Evolutionary conservation across 2,888 invertebrate genomes (phyloP).

Genomic region (Dendrolimus pini): DNA sequence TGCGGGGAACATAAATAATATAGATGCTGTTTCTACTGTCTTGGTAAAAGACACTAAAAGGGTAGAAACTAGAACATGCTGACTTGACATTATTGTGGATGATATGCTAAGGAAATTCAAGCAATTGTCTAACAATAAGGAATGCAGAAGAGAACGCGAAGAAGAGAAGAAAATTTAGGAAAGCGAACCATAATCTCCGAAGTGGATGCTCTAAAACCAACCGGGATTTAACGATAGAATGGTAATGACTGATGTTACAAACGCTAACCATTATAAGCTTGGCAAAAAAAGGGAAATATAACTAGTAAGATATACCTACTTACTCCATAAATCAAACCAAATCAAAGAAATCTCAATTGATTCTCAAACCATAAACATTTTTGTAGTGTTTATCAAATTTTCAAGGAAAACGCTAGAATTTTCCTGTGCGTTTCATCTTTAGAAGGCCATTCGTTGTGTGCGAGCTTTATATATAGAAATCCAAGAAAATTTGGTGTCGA

Average conservation of each 20-base stretch:
- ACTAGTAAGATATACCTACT: neutral
- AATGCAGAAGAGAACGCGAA: neutral
- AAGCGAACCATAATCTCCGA: neutral
- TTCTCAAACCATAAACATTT: neutral
- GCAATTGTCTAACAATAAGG: neutral
- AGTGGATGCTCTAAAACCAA: neutral
- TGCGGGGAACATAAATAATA: too few species aligned
- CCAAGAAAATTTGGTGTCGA: constrained; percentile 12
- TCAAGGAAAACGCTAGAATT: neutral
- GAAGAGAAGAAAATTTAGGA: neutral
- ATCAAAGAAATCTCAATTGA: neutral
- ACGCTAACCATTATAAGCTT: too few species aligned
- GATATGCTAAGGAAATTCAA: too few species aligned
- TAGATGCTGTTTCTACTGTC: too few species aligned
- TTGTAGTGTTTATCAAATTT: neutral
- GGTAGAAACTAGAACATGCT: too few species aligned
- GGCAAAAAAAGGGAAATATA: too few species aligned
- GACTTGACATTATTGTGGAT: too few species aligned
- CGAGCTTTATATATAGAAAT: constrained; percentile 29
- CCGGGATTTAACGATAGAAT: neutral
- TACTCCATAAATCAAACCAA: neutral
- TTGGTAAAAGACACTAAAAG: too few species aligned
- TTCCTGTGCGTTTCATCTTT: neutral
- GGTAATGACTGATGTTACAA: neutral
- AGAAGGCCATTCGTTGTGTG: constrained; percentile 3